phyloP scores from a whole-genome alignment of 2,888 invertebrate genomes.

The Resseliella maxima region DNA sequence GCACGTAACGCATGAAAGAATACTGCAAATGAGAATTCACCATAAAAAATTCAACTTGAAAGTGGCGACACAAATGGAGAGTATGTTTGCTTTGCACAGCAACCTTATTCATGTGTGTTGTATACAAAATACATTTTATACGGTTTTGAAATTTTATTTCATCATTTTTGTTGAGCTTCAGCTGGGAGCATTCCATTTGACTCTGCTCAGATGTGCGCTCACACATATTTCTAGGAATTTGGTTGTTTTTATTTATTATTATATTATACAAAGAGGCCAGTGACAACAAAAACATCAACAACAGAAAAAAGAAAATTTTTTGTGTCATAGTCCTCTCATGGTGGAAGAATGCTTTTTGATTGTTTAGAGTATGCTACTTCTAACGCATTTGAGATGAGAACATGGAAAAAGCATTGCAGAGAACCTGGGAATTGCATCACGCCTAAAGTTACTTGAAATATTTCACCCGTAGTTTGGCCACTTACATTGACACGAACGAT shows the following conservation, averaged over 20 bases:
- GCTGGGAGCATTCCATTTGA: background rate
- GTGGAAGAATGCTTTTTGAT: slow-evolving; percentile 7
- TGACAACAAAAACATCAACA: background rate
- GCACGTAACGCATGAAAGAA: background rate
- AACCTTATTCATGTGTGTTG: background rate
- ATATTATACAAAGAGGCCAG: slow-evolving; percentile 25
- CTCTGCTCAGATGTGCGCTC: background rate
- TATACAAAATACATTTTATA: slow-evolving; percentile 29
- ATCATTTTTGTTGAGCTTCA: slow-evolving; percentile 12
- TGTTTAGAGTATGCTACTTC: background rate
- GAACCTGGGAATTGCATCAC: background rate
- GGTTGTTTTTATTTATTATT: slow-evolving; percentile 26
- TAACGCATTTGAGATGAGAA: slow-evolving; percentile 26
- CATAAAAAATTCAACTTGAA: background rate
- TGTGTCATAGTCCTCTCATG: background rate
- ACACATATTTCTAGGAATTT: background rate
- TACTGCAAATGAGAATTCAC: slow-evolving; percentile 23
- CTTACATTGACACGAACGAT: slow-evolving; percentile 28
- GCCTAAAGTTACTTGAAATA: background rate
- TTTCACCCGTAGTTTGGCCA: background rate
- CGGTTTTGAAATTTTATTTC: slow-evolving; percentile 38
- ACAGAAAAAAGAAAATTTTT: background rate
- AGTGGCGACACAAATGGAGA: background rate
- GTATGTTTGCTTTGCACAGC: background rate
- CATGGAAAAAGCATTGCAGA: slow-evolving; percentile 26